Evolutionary conservation across 1,140 invertebrate genomes (phyloP).

Genomic region (Luehdorfia chinensis): DNA sequence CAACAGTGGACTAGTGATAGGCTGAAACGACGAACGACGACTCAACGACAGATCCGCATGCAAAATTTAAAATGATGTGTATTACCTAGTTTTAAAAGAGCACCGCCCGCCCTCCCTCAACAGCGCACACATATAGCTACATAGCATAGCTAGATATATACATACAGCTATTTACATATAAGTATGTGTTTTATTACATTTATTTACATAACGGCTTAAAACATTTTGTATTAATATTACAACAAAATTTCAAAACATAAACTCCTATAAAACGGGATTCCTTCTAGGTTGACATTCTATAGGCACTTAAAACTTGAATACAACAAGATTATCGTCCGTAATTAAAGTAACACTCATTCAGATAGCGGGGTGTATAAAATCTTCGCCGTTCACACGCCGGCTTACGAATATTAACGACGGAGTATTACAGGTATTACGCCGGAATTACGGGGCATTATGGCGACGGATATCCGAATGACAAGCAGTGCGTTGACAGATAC

Average conservation of each 20-base stretch:
- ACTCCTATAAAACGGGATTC: background rate
- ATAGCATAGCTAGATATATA: background rate
- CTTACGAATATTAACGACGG: constrained; percentile 24
- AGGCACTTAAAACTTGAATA: constrained; percentile 15
- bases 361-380: constrained; percentile 27
- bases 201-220: too few relatives aligned
- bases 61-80: too few relatives aligned
- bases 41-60: too few relatives aligned
- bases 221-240: too few relatives aligned
- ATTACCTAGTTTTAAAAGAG: too few relatives aligned
- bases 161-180: too few relatives aligned
- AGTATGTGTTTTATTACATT: too few relatives aligned
- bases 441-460: constrained; percentile 22
- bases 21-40: too few relatives aligned
- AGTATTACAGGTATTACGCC: constrained; percentile 31
- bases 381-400: constrained; percentile 21
- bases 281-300: background rate
- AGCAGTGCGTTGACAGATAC: constrained; percentile 15
- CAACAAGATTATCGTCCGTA: constrained; percentile 19
- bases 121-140: too few relatives aligned
- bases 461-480: constrained; percentile 18
- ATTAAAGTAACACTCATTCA: constrained; percentile 18
- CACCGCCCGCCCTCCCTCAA: too few relatives aligned
- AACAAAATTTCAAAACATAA: constrained; percentile 10
- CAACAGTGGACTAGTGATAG: too few relatives aligned